phyloP scores from a whole-genome alignment of 1,140 invertebrate species.

The Drosophila truncata region DNA sequence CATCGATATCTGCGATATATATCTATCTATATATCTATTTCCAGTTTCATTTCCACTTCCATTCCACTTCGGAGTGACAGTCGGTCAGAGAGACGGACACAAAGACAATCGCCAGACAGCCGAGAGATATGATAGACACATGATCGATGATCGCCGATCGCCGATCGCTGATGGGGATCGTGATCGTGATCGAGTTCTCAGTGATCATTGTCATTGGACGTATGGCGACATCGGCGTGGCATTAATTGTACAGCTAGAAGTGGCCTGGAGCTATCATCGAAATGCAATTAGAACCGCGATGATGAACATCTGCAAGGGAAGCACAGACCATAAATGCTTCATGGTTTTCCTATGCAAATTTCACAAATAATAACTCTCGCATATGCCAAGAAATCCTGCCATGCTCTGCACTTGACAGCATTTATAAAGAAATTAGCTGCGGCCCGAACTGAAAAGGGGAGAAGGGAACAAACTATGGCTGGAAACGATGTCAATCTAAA shows the following conservation, averaged over 20 bases:
- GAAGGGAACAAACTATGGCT: neutral
- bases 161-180: slow-evolving; percentile 53
- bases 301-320: slow-evolving; percentile 70
- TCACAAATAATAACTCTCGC: slow-evolving; percentile 23
- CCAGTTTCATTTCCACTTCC: slow-evolving; percentile 16
- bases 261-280: slow-evolving; percentile 31
- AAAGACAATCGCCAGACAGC: slow-evolving; percentile 60
- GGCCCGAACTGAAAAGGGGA: slow-evolving; percentile 39
- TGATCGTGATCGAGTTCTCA: slow-evolving; percentile 29
- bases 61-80: slow-evolving; percentile 29
- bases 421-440: slow-evolving; percentile 78
- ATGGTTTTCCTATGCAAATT: slow-evolving; percentile 82
- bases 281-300: slow-evolving; percentile 59
- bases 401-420: slow-evolving; percentile 47
- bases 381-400: slow-evolving; percentile 59
- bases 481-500: slow-evolving; percentile 78
- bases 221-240: slow-evolving; percentile 53
- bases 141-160: slow-evolving; percentile 65
- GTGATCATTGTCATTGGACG: slow-evolving; percentile 59
- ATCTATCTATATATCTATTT: slow-evolving; percentile 28
- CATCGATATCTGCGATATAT: slow-evolving; percentile 45
- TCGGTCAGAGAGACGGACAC: slow-evolving; percentile 41
- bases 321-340: slow-evolving; percentile 50
- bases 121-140: slow-evolving; percentile 51
- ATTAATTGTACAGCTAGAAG: slow-evolving; percentile 59